These are phyloP conservation scores for Catharus fuscescens DNA, from an alignment of 2,113 vertebrate genomes.

Conservation along the genomic window DNA sequence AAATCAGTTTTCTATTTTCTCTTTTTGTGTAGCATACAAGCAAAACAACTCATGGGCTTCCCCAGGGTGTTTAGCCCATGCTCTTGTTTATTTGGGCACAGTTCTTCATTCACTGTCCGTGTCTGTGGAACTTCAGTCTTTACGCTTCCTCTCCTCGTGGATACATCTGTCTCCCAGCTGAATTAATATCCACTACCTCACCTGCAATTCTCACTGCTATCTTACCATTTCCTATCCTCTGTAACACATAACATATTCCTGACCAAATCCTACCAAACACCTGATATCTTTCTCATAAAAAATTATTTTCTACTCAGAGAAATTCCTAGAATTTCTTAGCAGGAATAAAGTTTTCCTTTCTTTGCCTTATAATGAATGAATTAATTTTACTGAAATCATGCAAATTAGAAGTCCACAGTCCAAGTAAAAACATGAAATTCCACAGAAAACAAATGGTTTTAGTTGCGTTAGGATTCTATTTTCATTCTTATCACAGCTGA, in stretches of 20 bases:
- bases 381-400: neutral
- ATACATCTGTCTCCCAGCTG: neutral
- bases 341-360: neutral
- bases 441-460: neutral
- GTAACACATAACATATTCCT: rapidly evolving
- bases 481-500: neutral
- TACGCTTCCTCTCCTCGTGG: neutral
- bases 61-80: neutral
- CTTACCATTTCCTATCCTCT: neutral
- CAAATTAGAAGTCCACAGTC: neutral
- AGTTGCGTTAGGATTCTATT: neutral
- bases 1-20: neutral
- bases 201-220: neutral
- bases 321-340: neutral
- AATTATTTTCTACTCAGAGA: neutral
- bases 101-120: neutral
- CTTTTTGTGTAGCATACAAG: neutral
- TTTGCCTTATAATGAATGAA: neutral
- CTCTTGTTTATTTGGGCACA: neutral
- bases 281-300: neutral
- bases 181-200: neutral
- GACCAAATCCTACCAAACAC: neutral
- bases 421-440: neutral
- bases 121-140: neutral
- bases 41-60: neutral